phyloP scores from a whole-genome alignment of 2,888 invertebrate genomes.

The Sepioteuthis lessoniana region DNA sequence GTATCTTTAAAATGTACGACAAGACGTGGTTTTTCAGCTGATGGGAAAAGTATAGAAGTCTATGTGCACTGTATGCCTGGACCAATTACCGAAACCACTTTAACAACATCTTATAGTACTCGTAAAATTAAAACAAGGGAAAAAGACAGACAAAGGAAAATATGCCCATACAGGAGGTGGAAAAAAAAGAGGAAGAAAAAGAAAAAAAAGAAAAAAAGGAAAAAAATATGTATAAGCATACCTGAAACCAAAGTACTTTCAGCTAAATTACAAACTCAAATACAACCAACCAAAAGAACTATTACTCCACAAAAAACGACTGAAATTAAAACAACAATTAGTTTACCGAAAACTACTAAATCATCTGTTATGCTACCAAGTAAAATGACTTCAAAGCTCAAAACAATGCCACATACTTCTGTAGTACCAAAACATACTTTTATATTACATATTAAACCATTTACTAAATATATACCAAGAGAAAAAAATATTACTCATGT shows the following conservation, averaged over 20 bases:
- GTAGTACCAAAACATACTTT: background rate
- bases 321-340: background rate
- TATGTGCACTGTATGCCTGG: constrained; percentile 43
- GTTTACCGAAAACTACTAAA: constrained; percentile 14
- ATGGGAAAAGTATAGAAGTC: constrained; percentile 43
- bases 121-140: background rate
- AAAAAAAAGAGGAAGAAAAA: constrained; percentile 15
- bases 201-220: background rate
- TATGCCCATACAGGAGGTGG: background rate
- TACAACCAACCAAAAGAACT: background rate
- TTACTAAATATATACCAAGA: background rate
- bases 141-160: background rate
- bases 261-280: background rate
- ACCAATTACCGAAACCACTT: background rate
- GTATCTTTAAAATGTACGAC: constrained; percentile 45
- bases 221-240: background rate
- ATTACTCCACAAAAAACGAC: background rate
- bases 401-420: background rate
- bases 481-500: background rate
- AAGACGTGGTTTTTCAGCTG: constrained; percentile 37
- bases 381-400: background rate
- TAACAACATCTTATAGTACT: background rate
- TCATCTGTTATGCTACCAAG: background rate
- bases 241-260: background rate
- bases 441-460: background rate